Base-by-base conservation (phyloP, 2,888 invertebrate species). In the Proisotoma minuta region DNA sequence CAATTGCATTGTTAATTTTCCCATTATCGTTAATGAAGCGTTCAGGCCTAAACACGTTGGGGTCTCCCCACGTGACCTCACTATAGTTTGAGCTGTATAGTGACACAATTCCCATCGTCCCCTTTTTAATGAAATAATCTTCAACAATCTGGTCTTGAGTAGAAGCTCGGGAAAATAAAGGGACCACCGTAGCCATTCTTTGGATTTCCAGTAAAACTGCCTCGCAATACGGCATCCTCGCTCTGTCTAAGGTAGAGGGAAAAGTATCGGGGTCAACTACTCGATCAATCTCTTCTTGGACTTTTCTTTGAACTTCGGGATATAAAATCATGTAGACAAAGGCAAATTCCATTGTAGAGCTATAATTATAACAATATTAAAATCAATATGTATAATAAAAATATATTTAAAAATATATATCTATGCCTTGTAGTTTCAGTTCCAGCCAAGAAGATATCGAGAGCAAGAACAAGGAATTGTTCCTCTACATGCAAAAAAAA, bases 271-370 rank as follows among this genome's bases (percentile, higher is more conserved):
- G 63, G 59, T 65, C 65, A 48, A 66, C 62, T 39, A 65, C 62
- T 56, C 63, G 61, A 61, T 73, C 73, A 65, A 73, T 69, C 63
- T 73, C 73, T 26, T 70, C 63, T 53, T 73, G 73, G 48, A 73
- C 70, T 59, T 65, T 69, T 40, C 28, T 62, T 52, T 34, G 34
- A 22, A 71, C 68, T 23, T 65, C 56, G 10, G 73, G 73, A 61
- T 71, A 56, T 40, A 69, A 50, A 23, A 71, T 39, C 66, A 70
- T 65, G 54, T 69, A 69, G 0, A 70, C 54, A 54, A 72, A 68
- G 1, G 66, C 68, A 52, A 74, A 72, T 62, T 75, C 74, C 64
- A 72, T 39, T 3, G 69, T 69, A 58, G 65, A 70, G 69, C 70
- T 65, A n/a, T n/a, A n/a, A n/a, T n/a, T 27, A 43, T 3, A 50